These are phyloP conservation scores for Oreochromis spilurus DNA, from an alignment of 2,113 vertebrate genomes.

Conservation along the genomic window DNA sequence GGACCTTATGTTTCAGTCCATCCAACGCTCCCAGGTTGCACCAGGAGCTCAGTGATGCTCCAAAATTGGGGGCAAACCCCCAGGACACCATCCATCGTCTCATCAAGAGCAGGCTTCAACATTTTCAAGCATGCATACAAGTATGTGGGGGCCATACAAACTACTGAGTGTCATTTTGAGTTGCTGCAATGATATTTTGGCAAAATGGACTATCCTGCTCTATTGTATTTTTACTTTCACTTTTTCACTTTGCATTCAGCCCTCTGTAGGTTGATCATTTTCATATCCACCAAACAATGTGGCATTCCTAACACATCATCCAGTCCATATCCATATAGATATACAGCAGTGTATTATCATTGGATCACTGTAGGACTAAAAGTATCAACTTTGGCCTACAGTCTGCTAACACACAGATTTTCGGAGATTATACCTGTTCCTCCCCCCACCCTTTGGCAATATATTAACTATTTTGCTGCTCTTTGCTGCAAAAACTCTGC, in stretches of 20 bases:
- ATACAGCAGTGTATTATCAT: not conserved
- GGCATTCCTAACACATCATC: not conserved
- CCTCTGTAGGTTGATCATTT: not conserved
- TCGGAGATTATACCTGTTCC: not conserved
- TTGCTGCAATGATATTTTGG: not conserved
- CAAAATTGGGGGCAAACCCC: not conserved
- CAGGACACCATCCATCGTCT: not conserved
- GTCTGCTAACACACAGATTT: not conserved
- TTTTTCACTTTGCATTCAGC: not conserved
- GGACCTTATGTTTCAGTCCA: not conserved
- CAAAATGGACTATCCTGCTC: not conserved
- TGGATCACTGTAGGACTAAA: not conserved
- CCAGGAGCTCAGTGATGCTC: not conserved
- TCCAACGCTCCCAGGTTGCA: rapidly evolving
- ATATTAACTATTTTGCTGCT: not conserved
- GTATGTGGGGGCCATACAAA: not conserved
- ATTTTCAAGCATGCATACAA: not conserved
- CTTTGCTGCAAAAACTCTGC: conserved; percentile 14
- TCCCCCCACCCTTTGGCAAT: not conserved
- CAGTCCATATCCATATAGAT: not conserved
- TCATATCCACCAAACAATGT: not conserved
- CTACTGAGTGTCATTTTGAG: not conserved
- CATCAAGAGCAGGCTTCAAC: not conserved
- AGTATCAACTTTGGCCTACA: not conserved
- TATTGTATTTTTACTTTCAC: not conserved